These are phyloP conservation scores for Agrotis puta DNA, from an alignment of 2,888 invertebrate genomes.

Conservation along the genomic window DNA sequence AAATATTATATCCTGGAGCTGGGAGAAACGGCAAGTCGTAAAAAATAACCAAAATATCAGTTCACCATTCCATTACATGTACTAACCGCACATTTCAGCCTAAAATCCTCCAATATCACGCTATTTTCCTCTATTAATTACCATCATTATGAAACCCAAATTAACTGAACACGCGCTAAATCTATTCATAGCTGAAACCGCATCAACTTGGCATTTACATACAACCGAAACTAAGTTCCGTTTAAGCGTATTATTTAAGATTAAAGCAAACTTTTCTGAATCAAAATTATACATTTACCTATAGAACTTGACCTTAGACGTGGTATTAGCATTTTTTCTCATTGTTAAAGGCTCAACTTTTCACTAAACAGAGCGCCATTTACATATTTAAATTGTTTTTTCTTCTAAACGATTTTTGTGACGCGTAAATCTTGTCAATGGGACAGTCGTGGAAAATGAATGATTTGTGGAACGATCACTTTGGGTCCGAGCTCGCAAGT, in stretches of 20 bases:
- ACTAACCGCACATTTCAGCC: neutral
- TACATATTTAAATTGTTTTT: constrained; percentile 64
- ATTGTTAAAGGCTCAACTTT: constrained; percentile 58
- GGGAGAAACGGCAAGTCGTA: neutral
- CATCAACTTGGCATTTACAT: constrained; percentile 5
- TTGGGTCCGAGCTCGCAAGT: constrained; percentile 9
- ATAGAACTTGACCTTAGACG: constrained; percentile 51
- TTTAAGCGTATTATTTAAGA: constrained; percentile 39
- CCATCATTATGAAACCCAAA: constrained; percentile 12
- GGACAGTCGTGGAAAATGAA: constrained; percentile 50
- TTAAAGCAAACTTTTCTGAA: constrained; percentile 33
- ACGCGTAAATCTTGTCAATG: constrained; percentile 60
- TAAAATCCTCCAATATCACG: constrained; percentile 4
- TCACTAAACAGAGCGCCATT: constrained; percentile 58
- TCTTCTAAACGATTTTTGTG: constrained; percentile 58
- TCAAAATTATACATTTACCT: constrained; percentile 45
- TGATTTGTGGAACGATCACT: constrained; percentile 58
- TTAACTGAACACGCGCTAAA: constrained; percentile 17
- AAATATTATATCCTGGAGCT: no score
- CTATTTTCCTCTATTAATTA: constrained; percentile 12
- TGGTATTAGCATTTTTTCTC: constrained; percentile 59
- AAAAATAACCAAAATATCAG: no score
- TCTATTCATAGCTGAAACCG: constrained; percentile 25
- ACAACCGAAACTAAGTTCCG: constrained; percentile 16
- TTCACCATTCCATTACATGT: neutral